These are phyloP conservation scores for Musca vetustissima DNA, from an alignment of 1,140 invertebrate genomes.

Conservation along the genomic window DNA sequence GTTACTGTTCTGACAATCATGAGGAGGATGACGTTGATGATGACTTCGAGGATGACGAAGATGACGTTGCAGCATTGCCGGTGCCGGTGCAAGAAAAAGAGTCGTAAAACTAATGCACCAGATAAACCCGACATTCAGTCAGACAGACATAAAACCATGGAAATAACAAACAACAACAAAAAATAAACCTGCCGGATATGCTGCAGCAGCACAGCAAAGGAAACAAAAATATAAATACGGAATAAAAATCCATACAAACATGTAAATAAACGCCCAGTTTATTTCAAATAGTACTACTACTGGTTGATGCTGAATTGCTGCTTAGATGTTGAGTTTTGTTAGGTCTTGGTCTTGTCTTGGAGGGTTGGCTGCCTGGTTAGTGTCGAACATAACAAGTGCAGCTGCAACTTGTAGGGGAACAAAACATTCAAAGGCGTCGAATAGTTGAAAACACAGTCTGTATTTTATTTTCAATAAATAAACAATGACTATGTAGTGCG, in stretches of 20 bases:
- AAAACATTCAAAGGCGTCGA: constrained; percentile 12
- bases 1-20: background rate
- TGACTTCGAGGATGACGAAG: background rate
- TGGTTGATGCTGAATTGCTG: too few relatives aligned
- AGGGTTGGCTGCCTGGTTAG: too few relatives aligned
- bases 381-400: constrained; percentile 10
- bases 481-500: background rate
- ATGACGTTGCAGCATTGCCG: background rate
- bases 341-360: too few relatives aligned
- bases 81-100: background rate
- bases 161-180: constrained; percentile 1
- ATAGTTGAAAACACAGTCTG: background rate
- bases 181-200: constrained; percentile 23
- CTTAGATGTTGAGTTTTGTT: too few relatives aligned
- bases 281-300: too few relatives aligned
- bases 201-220: background rate
- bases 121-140: too few relatives aligned
- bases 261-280: too few relatives aligned
- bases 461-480: background rate
- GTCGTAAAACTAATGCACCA: too few relatives aligned
- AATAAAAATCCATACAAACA: too few relatives aligned
- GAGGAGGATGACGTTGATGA: background rate
- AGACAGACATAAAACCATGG: constrained; percentile 7
- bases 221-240: too few relatives aligned
- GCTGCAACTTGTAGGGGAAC: constrained; percentile 11